Evolutionary conservation across 2,113 vertebrate genomes (phyloP).

Genomic region (Mirounga angustirostris): DNA sequence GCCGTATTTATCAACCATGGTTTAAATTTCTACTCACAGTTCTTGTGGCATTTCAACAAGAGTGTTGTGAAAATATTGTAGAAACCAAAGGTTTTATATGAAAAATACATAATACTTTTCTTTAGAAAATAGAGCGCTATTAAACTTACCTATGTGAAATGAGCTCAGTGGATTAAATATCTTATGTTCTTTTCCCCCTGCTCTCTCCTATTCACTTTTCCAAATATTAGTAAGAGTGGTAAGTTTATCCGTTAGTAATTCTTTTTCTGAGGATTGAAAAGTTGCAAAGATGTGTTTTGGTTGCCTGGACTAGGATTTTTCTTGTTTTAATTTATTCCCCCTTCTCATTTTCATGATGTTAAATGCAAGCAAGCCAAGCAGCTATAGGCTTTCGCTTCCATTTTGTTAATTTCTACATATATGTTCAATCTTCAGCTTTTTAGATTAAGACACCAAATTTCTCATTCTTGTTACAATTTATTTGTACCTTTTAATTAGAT

Average conservation of each 20-base stretch:
- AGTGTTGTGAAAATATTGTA: background rate
- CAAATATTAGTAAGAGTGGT: background rate
- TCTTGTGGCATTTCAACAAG: background rate
- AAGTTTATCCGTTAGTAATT: background rate
- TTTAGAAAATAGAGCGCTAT: background rate
- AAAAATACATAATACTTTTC: background rate
- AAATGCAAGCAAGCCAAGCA: slow-evolving; percentile 26
- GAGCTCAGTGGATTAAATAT: background rate
- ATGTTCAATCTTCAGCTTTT: background rate
- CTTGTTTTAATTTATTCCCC: background rate
- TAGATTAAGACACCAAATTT: slow-evolving; percentile 1
- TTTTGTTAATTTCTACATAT: background rate
- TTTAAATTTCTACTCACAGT: background rate
- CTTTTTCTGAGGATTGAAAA: background rate
- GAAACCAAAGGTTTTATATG: background rate
- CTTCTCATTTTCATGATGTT: slow-evolving; percentile 10
- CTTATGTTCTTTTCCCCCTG: background rate
- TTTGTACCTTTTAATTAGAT: slow-evolving; percentile 25
- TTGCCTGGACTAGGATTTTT: background rate
- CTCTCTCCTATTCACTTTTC: background rate
- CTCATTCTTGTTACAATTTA: slow-evolving; percentile 55
- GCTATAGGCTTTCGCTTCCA: background rate
- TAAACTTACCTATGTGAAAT: background rate
- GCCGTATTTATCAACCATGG: background rate
- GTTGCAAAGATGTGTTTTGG: background rate